phyloP scores from a whole-genome alignment of 1,140 invertebrate genomes.

The Carposina sasakii region DNA sequence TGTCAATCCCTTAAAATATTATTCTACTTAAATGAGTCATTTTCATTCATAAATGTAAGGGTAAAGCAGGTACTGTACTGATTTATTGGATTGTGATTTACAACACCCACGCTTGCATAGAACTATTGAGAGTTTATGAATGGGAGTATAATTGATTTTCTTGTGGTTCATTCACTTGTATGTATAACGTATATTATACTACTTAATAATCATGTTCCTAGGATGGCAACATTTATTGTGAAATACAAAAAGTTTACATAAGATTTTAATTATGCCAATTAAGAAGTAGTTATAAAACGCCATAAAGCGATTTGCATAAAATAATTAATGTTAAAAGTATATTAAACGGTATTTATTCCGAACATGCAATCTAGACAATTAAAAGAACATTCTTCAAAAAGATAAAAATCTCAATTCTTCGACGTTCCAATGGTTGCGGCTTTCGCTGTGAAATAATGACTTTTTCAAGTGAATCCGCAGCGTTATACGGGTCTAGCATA shows the following conservation, averaged over 20 bases:
- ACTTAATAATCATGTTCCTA: no score
- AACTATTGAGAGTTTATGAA: slow-evolving; percentile 41
- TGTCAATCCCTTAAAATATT: no score
- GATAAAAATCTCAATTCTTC: slow-evolving; percentile 12
- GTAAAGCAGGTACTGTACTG: no score
- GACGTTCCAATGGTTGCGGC: not conserved
- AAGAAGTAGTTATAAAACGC: not conserved
- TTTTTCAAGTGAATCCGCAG: slow-evolving; percentile 19
- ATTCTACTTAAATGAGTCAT: no score
- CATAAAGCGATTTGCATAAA: not conserved
- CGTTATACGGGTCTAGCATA: slow-evolving; percentile 37
- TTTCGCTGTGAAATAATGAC: slow-evolving; percentile 20
- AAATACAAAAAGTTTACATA: not conserved
- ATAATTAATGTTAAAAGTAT: not conserved
- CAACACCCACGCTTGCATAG: slow-evolving; percentile 37
- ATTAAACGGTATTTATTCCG: not conserved
- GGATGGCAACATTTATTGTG: not conserved
- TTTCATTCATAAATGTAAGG: no score
- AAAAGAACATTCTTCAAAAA: slow-evolving; percentile 8
- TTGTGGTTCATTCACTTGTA: slow-evolving; percentile 41
- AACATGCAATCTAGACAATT: slow-evolving; percentile 6
- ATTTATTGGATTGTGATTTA: slow-evolving; percentile 40
- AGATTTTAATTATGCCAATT: not conserved
- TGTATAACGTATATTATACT: no score
- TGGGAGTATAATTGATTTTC: slow-evolving; percentile 44